A percentile compares a stretch with the other conserved stretches of the same genome.
Evolutionary conservation across 2,797 vertebrate species (phyloP).

Genomic region (Amblyraja radiata): DNA sequence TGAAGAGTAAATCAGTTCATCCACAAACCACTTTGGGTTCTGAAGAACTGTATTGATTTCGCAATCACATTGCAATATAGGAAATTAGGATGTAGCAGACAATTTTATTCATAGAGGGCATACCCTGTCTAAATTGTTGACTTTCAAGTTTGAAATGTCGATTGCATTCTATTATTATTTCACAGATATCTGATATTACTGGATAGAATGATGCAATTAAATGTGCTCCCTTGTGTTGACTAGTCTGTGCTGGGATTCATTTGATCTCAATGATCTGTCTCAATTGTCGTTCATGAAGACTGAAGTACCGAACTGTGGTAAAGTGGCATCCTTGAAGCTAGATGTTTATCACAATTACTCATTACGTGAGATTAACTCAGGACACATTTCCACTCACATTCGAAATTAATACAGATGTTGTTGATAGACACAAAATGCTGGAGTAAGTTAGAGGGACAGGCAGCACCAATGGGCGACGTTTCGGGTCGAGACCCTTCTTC

Average conservation of each 20-base stretch:
- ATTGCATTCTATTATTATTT: not conserved
- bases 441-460: too few relatives aligned
- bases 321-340: not conserved
- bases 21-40: not conserved
- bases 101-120: not conserved
- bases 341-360: not conserved
- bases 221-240: not conserved
- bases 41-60: not conserved
- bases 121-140: too few relatives aligned
- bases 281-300: not conserved
- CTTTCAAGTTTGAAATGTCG: not conserved
- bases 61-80: not conserved
- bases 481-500: too few relatives aligned
- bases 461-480: too few relatives aligned
- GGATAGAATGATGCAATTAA: not conserved
- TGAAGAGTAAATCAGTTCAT: not conserved
- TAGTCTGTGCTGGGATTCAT: not conserved
- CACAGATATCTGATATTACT: not conserved
- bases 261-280: not conserved
- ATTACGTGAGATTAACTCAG: not conserved
- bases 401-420: not conserved
- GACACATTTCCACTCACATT: not conserved
- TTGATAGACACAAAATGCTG: not conserved
- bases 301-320: not conserved
- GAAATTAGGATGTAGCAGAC: not conserved